Evolutionary conservation across 53 echinoderm and acorn worm species (phyloP).

Genomic region (Holothuria leucospilota): DNA sequence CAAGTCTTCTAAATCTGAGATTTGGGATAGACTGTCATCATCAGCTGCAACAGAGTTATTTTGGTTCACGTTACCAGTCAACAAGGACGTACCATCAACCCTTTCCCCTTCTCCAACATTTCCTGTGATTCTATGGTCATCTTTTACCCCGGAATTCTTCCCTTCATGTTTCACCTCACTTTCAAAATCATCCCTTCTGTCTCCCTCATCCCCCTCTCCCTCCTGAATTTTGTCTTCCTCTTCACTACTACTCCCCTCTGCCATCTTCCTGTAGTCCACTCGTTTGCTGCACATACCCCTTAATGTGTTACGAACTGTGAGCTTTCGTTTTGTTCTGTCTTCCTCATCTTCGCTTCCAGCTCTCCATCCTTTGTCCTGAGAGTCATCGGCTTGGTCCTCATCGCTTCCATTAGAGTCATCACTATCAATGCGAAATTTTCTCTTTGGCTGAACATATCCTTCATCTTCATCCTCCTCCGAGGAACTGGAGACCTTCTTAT

Average conservation of each 20-base stretch:
- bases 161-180: constrained; percentile 19
- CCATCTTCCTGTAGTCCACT: constrained; percentile 83
- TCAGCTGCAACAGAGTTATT: constrained; percentile 25
- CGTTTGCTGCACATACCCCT: constrained; percentile 53
- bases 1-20: constrained; percentile 32
- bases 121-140: constrained; percentile 21
- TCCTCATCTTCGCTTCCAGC: constrained; percentile 51
- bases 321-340: constrained; percentile 35
- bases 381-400: constrained; percentile 20
- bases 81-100: neutral
- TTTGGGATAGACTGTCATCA: constrained; percentile 19
- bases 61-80: constrained; percentile 19
- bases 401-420: constrained; percentile 72
- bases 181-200: constrained; percentile 27
- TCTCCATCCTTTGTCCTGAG: constrained; percentile 19
- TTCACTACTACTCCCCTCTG: constrained; percentile 70
- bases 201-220: constrained; percentile 33
- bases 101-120: constrained; percentile 35
- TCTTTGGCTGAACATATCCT: constrained; percentile 66
- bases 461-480: constrained; percentile 50
- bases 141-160: constrained; percentile 16
- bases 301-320: constrained; percentile 5
- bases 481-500: constrained; percentile 17
- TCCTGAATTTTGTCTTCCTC: constrained; percentile 46
- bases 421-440: constrained; percentile 90